phyloP scores from a whole-genome alignment of 1,140 invertebrate species.

The Cherax quadricarinatus region DNA sequence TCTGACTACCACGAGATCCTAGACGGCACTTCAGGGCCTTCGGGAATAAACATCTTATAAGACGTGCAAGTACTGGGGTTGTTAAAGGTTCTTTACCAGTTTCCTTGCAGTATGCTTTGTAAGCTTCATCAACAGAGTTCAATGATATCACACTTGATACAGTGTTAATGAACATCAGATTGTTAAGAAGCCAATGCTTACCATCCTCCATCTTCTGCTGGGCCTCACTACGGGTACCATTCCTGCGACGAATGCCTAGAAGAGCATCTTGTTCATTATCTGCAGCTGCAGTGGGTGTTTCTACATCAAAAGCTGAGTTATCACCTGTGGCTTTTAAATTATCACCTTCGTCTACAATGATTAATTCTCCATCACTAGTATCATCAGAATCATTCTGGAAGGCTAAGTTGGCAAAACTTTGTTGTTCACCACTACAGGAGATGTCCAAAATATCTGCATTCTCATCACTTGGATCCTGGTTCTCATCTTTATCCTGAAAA shows the following conservation, averaged over 20 bases:
- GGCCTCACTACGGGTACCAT: background rate
- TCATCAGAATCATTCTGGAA: background rate
- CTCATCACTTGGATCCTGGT: background rate
- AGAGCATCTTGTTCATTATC: background rate
- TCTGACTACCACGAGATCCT: conserved; percentile 26
- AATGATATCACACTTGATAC: background rate
- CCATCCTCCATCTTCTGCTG: conserved; percentile 43
- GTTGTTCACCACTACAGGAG: background rate
- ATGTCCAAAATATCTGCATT: background rate
- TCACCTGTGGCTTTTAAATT: background rate
- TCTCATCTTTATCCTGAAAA: background rate
- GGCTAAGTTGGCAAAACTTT: background rate
- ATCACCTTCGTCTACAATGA: background rate
- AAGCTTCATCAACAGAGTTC: conserved; percentile 15
- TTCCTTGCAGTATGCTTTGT: conserved; percentile 10
- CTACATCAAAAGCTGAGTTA: conserved; percentile 65
- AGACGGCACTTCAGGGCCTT: conserved; percentile 29
- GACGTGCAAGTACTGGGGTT: conserved; percentile 31
- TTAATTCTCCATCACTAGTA: background rate
- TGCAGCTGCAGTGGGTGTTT: background rate
- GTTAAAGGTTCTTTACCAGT: conserved; percentile 17
- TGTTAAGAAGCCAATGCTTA: conserved; percentile 8
- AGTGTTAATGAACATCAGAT: background rate
- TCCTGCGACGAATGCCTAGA: background rate
- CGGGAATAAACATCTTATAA: conserved; percentile 14